These are phyloP conservation scores for Hydrolagus colliei DNA, from an alignment of 2,797 vertebrate species.

Conservation along the genomic window DNA sequence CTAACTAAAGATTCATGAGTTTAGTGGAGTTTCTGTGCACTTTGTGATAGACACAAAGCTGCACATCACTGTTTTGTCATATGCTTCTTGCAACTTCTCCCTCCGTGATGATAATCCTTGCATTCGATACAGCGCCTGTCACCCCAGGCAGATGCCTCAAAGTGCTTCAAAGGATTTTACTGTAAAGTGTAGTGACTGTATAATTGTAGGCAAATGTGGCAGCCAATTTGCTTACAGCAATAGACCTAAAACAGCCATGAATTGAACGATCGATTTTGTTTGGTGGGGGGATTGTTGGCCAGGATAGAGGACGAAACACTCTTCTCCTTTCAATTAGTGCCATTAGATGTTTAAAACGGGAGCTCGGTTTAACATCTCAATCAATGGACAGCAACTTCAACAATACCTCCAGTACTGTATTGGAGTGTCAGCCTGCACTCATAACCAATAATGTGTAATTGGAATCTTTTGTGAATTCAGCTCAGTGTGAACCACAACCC, in stretches of 20 bases:
- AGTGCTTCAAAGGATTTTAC: too few relatives aligned
- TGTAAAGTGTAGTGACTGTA: too few relatives aligned
- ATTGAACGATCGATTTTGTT: neutral
- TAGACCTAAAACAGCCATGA: neutral
- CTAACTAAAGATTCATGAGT: constrained; percentile 6
- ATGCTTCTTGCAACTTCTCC: too few relatives aligned
- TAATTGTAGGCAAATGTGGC: neutral
- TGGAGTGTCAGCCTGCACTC: neutral
- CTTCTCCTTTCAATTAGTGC: neutral
- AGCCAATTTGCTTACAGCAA: neutral
- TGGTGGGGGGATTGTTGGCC: neutral
- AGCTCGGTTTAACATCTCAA: neutral
- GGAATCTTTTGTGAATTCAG: too few relatives aligned
- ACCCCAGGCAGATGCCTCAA: too few relatives aligned
- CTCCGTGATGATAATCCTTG: too few relatives aligned
- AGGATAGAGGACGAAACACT: neutral
- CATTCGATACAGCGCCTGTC: too few relatives aligned
- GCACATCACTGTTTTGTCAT: neutral
- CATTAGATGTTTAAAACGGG: neutral
- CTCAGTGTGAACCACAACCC: too few relatives aligned
- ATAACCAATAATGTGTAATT: too few relatives aligned
- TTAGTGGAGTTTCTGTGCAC: neutral
- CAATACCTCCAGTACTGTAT: neutral
- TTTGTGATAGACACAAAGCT: neutral
- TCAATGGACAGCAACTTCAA: neutral